These are phyloP conservation scores for Selene dorsalis DNA, from an alignment of 2,797 vertebrate genomes.

Conservation along the genomic window DNA sequence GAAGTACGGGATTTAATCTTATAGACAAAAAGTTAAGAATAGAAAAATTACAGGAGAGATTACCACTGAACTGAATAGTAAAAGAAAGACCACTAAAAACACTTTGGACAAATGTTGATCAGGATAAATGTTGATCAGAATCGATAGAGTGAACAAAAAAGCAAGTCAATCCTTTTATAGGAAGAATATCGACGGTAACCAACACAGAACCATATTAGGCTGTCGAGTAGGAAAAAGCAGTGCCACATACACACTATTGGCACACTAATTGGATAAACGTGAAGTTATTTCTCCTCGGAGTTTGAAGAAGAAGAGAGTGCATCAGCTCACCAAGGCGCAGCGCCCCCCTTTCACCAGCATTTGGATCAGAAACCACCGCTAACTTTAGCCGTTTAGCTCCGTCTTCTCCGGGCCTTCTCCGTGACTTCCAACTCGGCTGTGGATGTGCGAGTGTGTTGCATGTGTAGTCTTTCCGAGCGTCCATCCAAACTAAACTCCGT, in stretches of 20 bases:
- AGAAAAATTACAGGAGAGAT: not conserved
- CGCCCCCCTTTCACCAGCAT: not conserved
- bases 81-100: not conserved
- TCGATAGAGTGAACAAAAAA: not conserved
- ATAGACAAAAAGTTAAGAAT: not conserved
- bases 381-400: constrained; percentile 20
- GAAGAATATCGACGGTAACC: not conserved
- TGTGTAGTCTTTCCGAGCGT: constrained; percentile 53
- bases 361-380: not conserved
- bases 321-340: constrained; percentile 54
- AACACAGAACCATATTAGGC: not conserved
- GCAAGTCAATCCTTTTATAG: not conserved
- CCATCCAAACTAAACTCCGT: constrained; percentile 56
- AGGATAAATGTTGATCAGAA: constrained; percentile 9
- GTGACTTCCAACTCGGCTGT: constrained; percentile 10
- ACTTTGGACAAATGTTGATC: not conserved
- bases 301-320: not conserved
- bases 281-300: not conserved
- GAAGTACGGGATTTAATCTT: not conserved
- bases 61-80: not conserved
- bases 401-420: constrained; percentile 3
- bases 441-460: constrained; percentile 1
- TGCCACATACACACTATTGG: constrained; percentile 41
- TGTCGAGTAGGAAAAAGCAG: not conserved
- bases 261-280: not conserved